Evolutionary conservation across 35 echinoderm and acorn worm genomes (phyloP), one percentile per base, ranked within the genome.

Genomic region (Heliocidaris tuberculata): DNA sequence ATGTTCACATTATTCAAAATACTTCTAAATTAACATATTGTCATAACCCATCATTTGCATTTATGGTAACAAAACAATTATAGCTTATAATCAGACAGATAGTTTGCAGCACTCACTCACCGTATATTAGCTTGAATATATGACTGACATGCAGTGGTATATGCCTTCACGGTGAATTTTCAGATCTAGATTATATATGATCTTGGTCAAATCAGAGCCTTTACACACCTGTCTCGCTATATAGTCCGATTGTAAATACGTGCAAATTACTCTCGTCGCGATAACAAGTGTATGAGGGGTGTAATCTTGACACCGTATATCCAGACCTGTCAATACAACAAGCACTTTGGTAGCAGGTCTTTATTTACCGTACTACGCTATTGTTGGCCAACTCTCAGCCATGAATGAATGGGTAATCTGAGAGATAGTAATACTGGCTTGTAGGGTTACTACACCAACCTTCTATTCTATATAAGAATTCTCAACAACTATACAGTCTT

Each of bases 401-500:
- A 48, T 48, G 87, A 89, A 89, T 89, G 87, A 89, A 89, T 89
- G 87, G 87, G 87, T 48, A 89, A 89, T 89, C 31, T 9, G 47
- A 89, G 31, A 89, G 50, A 86, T 85, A 16, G 65, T 12, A 32
- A 7, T 94, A 24, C 32, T 6, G 31, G 13, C 15, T 24, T 35
- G 65, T 85, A 42, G 15, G 65, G 24, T 71, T 65, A 48, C 70
- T 94, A 42, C 11, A 48, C 31, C 6, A n/a, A 89, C 47, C 87
- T 27, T 48, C 24, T 48, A 89, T 5, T 1, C 29, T 21, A n/a
- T 32, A 11, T 31, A n/a, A 3, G 87, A 31, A 89, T 15, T 89
- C 87, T 89, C 9, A 47, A 35, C 16, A 48, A 48, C 31, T 16
- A 48, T n/a, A 5, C 47, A 89, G 3, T 89, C 15, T 89, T 32